phyloP scores from a whole-genome alignment of 2,888 invertebrate genomes.

The Agrochola lota region DNA sequence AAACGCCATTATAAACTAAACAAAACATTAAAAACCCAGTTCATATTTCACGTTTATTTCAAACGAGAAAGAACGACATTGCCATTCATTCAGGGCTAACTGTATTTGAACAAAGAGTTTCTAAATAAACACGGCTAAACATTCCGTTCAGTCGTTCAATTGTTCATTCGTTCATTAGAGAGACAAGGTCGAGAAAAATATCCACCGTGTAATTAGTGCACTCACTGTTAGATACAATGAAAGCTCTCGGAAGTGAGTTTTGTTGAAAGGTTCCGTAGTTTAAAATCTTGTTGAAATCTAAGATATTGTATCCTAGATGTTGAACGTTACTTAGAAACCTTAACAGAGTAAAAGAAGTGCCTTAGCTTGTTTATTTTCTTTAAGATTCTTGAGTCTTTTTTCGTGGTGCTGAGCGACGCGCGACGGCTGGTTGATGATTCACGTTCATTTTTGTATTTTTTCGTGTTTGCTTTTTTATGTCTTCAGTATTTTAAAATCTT shows the following conservation, averaged over 20 bases:
- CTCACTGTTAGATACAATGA: conserved; percentile 36
- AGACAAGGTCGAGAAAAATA: conserved; percentile 62
- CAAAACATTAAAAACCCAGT: conserved; percentile 55
- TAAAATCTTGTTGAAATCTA: conserved; percentile 18
- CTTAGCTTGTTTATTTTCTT: background rate
- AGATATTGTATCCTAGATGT: conserved; percentile 7
- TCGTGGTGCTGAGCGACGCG: background rate
- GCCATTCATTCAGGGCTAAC: conserved; percentile 59
- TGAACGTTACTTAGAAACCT: conserved; percentile 27
- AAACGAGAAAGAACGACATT: conserved; percentile 57
- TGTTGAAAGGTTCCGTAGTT: conserved; percentile 43
- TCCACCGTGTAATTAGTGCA: conserved; percentile 59
- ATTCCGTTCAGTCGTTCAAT: conserved; percentile 61
- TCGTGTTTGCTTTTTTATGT: background rate
- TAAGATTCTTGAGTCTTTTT: background rate
- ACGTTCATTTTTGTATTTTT: background rate
- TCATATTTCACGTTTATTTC: conserved; percentile 61
- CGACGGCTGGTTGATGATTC: background rate
- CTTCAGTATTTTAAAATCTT: background rate
- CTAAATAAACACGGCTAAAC: conserved; percentile 61
- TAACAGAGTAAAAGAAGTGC: background rate
- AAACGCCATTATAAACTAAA: conserved; percentile 47
- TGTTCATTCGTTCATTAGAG: conserved; percentile 63
- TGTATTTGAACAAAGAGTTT: conserved; percentile 62
- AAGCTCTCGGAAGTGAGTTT: conserved; percentile 50